Evolutionary conservation across 2,113 vertebrate species (phyloP).

Genomic region (Hippocampus mohnikei): DNA sequence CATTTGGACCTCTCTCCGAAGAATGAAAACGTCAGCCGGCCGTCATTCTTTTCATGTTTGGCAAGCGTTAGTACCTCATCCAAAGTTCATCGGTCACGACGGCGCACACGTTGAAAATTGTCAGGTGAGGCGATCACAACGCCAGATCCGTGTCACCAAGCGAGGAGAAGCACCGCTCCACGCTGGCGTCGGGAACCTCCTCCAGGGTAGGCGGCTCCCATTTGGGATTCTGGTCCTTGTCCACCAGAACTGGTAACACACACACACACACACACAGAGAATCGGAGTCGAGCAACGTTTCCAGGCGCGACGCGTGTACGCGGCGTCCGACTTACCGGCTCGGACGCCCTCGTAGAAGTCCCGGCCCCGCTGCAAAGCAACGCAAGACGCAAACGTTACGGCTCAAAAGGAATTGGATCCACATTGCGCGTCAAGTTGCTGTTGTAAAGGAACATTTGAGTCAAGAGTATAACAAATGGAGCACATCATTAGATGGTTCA

Average conservation of each 20-base stretch:
- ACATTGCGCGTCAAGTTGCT: no score
- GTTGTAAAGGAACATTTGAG: not conserved
- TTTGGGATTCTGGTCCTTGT: conserved; percentile 85
- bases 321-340: conserved; percentile 76
- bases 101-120: not conserved
- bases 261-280: conserved; percentile 2
- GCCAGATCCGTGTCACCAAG: conserved; percentile 81
- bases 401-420: not conserved
- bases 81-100: not conserved
- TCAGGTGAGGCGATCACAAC: conserved; percentile 59
- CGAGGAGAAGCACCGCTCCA: conserved; percentile 81
- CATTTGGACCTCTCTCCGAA: not conserved
- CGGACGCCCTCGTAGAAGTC: conserved; percentile 94
- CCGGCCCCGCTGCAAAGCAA: conserved; percentile 78
- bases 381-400: conserved; percentile 1
- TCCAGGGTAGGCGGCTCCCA: conserved; percentile 85
- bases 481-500: no score
- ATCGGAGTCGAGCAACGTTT: not conserved
- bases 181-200: conserved; percentile 77
- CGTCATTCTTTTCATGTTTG: not conserved
- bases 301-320: accelerated
- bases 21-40: not conserved
- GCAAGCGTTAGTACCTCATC: not conserved
- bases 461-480: no score
- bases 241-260: conserved; percentile 80